Evolutionary conservation across 1,140 invertebrate species (phyloP), one percentile per base, ranked within the genome.

Genomic region (Gerris buenoi): DNA sequence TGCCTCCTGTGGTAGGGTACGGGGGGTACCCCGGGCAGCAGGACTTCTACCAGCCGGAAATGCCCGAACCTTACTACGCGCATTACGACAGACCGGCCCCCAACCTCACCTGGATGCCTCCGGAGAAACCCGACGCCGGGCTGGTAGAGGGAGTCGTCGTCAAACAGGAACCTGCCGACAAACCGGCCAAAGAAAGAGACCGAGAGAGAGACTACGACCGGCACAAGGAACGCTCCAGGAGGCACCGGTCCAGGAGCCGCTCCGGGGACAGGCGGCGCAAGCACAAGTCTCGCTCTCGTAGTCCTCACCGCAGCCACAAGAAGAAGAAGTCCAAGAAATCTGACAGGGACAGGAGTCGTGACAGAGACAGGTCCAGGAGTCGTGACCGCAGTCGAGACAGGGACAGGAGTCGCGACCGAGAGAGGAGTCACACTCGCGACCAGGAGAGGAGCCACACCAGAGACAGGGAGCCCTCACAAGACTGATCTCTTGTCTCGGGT

Each of bases 251-350:
- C 14, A 59, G 71, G 26, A 69, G 69, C 59, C 64, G 72, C 63
- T 69, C 68, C 68, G 66, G 66, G 25, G 70, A 71, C 64, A 62
- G 70, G 25, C 65, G 69, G 46, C 64, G 71, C 1, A 72, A 71
- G 65, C 72, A 72, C 56, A 73, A 72, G 59, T 68, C 67, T 63
- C 56, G 71, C 22, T 71, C 69, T 67, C 70, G 71, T 25, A 68
- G 67, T 59, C 70, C 70, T 25, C 70, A 72, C 33, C 63, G 71
- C 13, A 70, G 69, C 68, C 71, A 71, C 56, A 72, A 71, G 46
- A 73, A 73, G 63, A 72, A 72, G 71, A 73, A 73, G 67, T 67
- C 67, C 14, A 73, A 71, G 70, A 70, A 71, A 33, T 70, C 70
- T 25, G 72, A 73, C n/a, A 66, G 68, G 33, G 65, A 60, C 5